Percentiles rank a stretch among this genome's conserved stretches.
Evolutionary conservation across 2,888 invertebrate species (phyloP).

Genomic region (Abrostola tripartita): DNA sequence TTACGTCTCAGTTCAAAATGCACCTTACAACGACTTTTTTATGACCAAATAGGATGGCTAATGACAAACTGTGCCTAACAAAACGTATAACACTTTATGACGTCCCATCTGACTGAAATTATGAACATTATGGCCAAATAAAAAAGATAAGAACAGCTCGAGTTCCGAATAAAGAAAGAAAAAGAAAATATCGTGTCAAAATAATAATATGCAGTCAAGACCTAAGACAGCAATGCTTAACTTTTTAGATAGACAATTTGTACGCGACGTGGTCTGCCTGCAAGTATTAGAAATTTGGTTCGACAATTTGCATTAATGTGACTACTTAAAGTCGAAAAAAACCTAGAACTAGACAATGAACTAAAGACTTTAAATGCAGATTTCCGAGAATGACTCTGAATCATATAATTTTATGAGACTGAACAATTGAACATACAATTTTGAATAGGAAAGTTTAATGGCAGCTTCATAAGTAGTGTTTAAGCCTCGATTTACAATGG

Average conservation of each 20-base stretch:
- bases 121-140: too few relatives aligned
- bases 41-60: slow-evolving; percentile 24
- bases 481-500: too few relatives aligned
- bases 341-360: neutral
- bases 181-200: slow-evolving; percentile 16
- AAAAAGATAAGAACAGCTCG: too few relatives aligned
- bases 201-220: neutral
- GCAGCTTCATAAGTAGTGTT: too few relatives aligned
- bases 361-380: too few relatives aligned
- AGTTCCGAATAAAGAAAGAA: slow-evolving; percentile 12
- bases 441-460: too few relatives aligned
- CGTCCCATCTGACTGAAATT: slow-evolving; percentile 11
- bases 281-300: slow-evolving; percentile 37
- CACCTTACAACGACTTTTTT: slow-evolving; percentile 37
- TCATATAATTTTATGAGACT: too few relatives aligned
- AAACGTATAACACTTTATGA: slow-evolving; percentile 40
- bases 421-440: too few relatives aligned
- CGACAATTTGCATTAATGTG: slow-evolving; percentile 43
- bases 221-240: slow-evolving; percentile 14
- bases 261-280: slow-evolving; percentile 47
- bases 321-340: slow-evolving; percentile 20
- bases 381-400: too few relatives aligned
- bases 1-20: slow-evolving; percentile 39
- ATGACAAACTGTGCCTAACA: slow-evolving; percentile 33
- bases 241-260: slow-evolving; percentile 29